These are phyloP conservation scores for Tetragonisca angustula DNA, from an alignment of 2,888 invertebrate species.

Conservation along the genomic window DNA sequence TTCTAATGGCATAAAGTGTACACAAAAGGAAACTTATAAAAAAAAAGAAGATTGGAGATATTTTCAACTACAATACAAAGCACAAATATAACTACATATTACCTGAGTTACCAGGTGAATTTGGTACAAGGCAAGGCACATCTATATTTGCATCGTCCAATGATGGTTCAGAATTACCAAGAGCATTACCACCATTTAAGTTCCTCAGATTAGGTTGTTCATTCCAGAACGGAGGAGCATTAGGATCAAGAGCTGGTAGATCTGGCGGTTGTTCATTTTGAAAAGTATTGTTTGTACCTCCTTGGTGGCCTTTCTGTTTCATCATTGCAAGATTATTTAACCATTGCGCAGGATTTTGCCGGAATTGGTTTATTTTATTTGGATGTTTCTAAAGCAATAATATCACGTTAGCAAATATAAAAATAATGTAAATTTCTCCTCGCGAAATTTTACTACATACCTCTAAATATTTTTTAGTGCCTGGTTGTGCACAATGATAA, in stretches of 20 bases:
- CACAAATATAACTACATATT: conserved; percentile 39
- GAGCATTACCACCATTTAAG: conserved; percentile 81
- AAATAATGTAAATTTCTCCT: neutral
- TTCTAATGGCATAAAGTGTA: conserved; percentile 36
- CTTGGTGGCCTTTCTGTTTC: conserved; percentile 88
- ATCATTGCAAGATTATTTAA: conserved; percentile 91
- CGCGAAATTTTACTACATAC: conserved; percentile 82
- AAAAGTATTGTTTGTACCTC: conserved; percentile 83
- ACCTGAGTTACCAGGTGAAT: conserved; percentile 83
- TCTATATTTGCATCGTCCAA: conserved; percentile 83
- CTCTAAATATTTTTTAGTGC: conserved; percentile 97
- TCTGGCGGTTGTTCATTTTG: conserved; percentile 82
- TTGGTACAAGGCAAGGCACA: conserved; percentile 84
- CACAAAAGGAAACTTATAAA: neutral
- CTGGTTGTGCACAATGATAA: conserved; percentile 97
- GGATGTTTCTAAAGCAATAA: conserved; percentile 92
- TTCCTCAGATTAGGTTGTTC: conserved; percentile 82
- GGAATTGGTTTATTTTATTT: conserved; percentile 93
- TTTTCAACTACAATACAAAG: neutral
- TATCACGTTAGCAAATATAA: neutral
- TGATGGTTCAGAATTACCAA: conserved; percentile 82
- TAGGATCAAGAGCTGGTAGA: conserved; percentile 81
- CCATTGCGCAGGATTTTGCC: conserved; percentile 93
- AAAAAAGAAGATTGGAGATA: neutral
- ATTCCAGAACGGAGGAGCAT: conserved; percentile 82